Conservation (phyloP, 2,797 vertebrate genomes). For the Rhyacichthys aspro region DNA sequence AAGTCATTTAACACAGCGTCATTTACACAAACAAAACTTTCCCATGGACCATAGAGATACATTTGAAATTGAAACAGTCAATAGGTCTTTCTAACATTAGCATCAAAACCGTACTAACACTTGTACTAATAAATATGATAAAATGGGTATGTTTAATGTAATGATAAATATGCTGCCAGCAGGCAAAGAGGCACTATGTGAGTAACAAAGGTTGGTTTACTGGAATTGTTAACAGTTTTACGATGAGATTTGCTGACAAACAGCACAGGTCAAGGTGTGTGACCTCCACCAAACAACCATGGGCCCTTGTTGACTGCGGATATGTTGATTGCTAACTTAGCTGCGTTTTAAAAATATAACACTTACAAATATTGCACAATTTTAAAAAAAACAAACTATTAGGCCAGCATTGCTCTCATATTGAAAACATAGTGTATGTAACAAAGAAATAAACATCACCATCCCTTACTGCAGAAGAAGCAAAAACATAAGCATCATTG, state of each 20-base stretch:
- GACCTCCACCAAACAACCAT: conserved; percentile 41
- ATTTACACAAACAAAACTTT: conserved; percentile 38
- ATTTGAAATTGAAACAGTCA: conserved; percentile 31
- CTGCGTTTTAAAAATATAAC: conserved; percentile 35
- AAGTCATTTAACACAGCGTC: conserved; percentile 45
- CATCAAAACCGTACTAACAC: no score
- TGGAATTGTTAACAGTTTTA: conserved; percentile 30
- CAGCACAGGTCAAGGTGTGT: conserved; percentile 9
- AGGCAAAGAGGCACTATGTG: conserved; percentile 49
- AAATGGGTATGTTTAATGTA: conserved; percentile 52
- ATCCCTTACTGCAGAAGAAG: conserved; percentile 4
- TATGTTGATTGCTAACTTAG: conserved; percentile 11
- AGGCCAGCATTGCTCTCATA: conserved; percentile 30
- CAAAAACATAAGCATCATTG: conserved; percentile 10
- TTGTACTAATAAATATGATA: conserved; percentile 80
- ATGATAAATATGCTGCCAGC: conserved; percentile 66
- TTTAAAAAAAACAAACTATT: neutral
- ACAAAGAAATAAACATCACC: neutral
- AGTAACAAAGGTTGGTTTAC: conserved; percentile 14
- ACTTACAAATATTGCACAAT: conserved; percentile 70
- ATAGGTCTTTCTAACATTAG: conserved; percentile 27
- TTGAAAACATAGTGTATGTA: neutral
- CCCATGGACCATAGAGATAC: conserved; percentile 31
- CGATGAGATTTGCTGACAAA: conserved; percentile 25
- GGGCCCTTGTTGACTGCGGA: conserved; percentile 50